These are phyloP conservation scores for Hirtodrosophila confusa DNA, from an alignment of 2,888 invertebrate species.

Conservation along the genomic window DNA sequence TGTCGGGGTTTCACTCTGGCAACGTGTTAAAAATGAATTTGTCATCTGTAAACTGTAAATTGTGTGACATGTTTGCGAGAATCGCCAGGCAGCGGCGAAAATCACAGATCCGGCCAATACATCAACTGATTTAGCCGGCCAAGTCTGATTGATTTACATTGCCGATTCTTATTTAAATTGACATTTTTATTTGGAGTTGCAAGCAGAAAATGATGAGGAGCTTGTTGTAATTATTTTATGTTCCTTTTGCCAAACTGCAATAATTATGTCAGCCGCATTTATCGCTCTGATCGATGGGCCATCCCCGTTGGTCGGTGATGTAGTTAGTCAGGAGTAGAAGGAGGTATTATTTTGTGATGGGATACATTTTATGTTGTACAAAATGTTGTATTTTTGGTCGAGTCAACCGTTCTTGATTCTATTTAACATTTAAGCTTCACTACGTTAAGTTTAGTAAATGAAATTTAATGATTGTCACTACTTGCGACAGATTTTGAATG, in stretches of 20 bases:
- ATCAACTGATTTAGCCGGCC: constrained; percentile 66
- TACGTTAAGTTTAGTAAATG: too few species aligned
- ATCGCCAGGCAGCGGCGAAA: constrained; percentile 51
- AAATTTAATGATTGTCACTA: too few species aligned
- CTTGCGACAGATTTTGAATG: too few species aligned
- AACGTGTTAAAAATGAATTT: constrained; percentile 81
- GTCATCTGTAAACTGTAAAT: constrained; percentile 78
- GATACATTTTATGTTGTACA: too few species aligned
- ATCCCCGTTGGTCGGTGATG: background rate
- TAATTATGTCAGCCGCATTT: constrained; percentile 77
- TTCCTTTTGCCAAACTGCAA: constrained; percentile 50
- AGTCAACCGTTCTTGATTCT: too few species aligned
- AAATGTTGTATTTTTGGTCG: too few species aligned
- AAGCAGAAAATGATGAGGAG: constrained; percentile 33
- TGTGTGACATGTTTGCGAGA: constrained; percentile 79
- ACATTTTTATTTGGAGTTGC: constrained; percentile 67
- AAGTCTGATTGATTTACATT: constrained; percentile 83
- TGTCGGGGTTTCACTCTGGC: constrained; percentile 65
- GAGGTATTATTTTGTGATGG: too few species aligned
- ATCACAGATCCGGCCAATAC: constrained; percentile 72
- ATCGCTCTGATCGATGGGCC: constrained; percentile 68
- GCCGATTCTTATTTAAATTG: constrained; percentile 73
- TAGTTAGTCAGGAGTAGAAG: constrained; percentile 3
- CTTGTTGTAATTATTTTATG: constrained; percentile 34
- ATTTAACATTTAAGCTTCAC: too few species aligned